Conservation (phyloP, 1,140 invertebrate genomes). For the Araneus ventricosus region DNA sequence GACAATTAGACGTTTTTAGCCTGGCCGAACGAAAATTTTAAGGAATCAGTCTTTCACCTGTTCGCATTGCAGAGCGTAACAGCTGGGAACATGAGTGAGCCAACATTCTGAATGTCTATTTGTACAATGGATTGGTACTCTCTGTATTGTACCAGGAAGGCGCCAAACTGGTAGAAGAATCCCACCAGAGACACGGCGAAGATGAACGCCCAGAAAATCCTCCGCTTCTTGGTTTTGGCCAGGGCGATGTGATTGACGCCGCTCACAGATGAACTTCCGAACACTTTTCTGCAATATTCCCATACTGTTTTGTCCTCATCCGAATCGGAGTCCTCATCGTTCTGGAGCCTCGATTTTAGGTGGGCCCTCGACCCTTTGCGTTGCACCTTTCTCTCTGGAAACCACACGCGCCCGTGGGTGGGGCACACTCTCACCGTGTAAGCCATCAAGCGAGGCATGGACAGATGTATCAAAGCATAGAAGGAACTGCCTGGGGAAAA, state of each 20-base stretch:
- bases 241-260: conserved; percentile 68
- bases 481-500: too few relatives aligned
- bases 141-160: conserved; percentile 64
- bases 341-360: not conserved
- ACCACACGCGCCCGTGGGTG: conserved; percentile 65
- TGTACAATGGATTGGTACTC: conserved; percentile 67
- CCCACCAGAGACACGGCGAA: conserved; percentile 55
- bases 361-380: not conserved
- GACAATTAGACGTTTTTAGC: not conserved
- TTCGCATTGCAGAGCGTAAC: conserved; percentile 71
- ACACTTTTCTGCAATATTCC: conserved; percentile 66
- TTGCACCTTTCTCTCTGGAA: not conserved
- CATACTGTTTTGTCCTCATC: conserved; percentile 69
- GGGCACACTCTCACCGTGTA: conserved; percentile 67
- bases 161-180: conserved; percentile 65
- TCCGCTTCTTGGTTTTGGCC: conserved; percentile 43
- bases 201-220: conserved; percentile 67
- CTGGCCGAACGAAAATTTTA: not conserved
- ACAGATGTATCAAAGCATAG: not conserved
- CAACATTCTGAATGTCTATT: conserved; percentile 68
- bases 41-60: conserved; percentile 22
- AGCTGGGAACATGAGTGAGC: conserved; percentile 64
- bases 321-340: conserved; percentile 1
- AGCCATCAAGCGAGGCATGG: conserved; percentile 48
- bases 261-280: conserved; percentile 58